Evolutionary conservation across 2,113 vertebrate species (phyloP).

Genomic region (Pomatostomus ruficeps): DNA sequence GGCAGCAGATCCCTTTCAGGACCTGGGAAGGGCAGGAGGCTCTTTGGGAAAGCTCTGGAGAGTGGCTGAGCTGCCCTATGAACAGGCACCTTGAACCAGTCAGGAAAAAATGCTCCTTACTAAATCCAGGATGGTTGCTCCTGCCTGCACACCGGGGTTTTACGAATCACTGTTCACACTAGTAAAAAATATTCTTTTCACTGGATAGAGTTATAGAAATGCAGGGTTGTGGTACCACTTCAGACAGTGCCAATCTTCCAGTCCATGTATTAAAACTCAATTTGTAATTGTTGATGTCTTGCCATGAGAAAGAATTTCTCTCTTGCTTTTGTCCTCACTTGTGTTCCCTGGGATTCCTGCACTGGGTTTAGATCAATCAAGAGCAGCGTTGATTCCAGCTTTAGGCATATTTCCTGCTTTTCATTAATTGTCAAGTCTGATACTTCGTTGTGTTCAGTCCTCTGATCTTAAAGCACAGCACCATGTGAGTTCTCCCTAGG

Average conservation of each 20-base stretch:
- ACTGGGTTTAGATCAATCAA: not conserved
- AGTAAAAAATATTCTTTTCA: not conserved
- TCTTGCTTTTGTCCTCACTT: not conserved
- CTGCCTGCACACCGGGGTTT: not conserved
- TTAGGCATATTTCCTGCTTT: not conserved
- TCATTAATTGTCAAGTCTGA: not conserved
- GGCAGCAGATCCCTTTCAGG: not conserved
- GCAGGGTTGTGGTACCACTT: not conserved
- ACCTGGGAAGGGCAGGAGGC: not conserved
- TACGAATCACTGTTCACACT: not conserved
- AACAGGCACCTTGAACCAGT: not conserved
- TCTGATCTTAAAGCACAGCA: not conserved
- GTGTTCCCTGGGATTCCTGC: not conserved
- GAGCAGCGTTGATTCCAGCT: not conserved
- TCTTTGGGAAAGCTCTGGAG: not conserved
- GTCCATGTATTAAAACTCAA: not conserved
- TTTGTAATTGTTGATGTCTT: not conserved
- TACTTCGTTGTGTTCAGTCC: not conserved
- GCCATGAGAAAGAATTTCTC: not conserved
- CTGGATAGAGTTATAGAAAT: not conserved
- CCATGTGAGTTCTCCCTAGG: not conserved
- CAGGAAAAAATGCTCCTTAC: not conserved
- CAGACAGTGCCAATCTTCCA: not conserved
- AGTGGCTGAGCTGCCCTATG: not conserved
- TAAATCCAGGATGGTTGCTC: not conserved